Evolutionary conservation across 2,888 invertebrate genomes (phyloP).

Genomic region (Nomada ferruginata): DNA sequence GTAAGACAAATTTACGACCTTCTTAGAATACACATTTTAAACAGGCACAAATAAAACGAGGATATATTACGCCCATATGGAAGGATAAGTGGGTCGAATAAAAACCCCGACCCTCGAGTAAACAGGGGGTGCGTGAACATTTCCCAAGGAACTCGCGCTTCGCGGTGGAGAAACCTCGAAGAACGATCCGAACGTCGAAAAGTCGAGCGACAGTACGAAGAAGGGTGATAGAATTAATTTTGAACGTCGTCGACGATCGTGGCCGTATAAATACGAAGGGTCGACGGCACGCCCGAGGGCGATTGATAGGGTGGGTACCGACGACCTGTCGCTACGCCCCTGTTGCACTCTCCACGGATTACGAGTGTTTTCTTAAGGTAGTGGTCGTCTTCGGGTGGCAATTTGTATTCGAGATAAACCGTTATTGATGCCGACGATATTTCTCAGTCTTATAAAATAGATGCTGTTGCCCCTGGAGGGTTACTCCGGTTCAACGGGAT

Average conservation of each 20-base stretch:
- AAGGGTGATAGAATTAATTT: conserved; percentile 68
- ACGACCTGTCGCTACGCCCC: conserved; percentile 73
- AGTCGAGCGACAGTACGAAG: conserved; percentile 44
- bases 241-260: conserved; percentile 56
- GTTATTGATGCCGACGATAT: conserved; percentile 82
- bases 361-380: conserved; percentile 78
- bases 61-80: not conserved
- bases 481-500: conserved; percentile 68
- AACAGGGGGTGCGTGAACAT: conserved; percentile 21
- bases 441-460: conserved; percentile 80
- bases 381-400: conserved; percentile 68
- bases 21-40: conserved; percentile 16
- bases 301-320: conserved; percentile 68
- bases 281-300: conserved; percentile 57
- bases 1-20: conserved; percentile 32
- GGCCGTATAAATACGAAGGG: conserved; percentile 50
- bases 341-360: conserved; percentile 75
- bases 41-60: conserved; percentile 14
- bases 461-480: conserved; percentile 71
- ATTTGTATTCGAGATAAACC: conserved; percentile 81
- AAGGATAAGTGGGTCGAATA: not conserved
- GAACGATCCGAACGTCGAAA: conserved; percentile 30
- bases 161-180: not conserved
- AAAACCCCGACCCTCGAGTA: conserved; percentile 19
- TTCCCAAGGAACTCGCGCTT: conserved; percentile 8